Conservation (phyloP, 2,113 vertebrate genomes). For the Hassar affinis region DNA sequence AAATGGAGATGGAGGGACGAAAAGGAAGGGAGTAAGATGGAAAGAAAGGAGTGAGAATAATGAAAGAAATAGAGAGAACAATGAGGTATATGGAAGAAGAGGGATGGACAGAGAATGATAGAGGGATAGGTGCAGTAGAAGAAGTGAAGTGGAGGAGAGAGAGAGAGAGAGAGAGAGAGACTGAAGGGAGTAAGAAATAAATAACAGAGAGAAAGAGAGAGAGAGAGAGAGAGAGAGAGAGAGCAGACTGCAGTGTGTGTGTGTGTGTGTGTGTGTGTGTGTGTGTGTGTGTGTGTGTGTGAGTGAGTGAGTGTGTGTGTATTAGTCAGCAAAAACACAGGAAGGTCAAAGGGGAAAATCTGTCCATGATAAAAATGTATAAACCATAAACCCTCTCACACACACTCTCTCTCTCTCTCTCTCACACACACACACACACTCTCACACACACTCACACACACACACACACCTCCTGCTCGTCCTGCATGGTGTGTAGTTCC, state of each 20-base stretch:
- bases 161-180: not conserved
- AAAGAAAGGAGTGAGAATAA: not conserved
- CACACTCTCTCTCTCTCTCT: no score
- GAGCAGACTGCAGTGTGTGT: not conserved
- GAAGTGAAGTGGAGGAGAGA: not conserved
- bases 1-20: not conserved
- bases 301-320: not conserved
- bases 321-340: not conserved
- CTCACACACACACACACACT: not conserved
- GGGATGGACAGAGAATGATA: no score
- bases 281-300: not conserved
- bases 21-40: not conserved
- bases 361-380: not conserved
- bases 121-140: not conserved
- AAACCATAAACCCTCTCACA: not conserved
- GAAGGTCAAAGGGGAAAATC: not conserved
- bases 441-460: constrained; percentile 27
- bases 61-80: no score
- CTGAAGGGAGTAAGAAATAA: no score
- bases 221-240: not conserved
- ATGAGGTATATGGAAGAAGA: not conserved
- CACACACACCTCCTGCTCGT: constrained; percentile 40
- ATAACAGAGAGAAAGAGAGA: no score
- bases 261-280: not conserved
- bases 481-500: constrained; percentile 61